Conservation (phyloP, 1,140 invertebrate species). For the Venustaconcha ellipsiformis region DNA sequence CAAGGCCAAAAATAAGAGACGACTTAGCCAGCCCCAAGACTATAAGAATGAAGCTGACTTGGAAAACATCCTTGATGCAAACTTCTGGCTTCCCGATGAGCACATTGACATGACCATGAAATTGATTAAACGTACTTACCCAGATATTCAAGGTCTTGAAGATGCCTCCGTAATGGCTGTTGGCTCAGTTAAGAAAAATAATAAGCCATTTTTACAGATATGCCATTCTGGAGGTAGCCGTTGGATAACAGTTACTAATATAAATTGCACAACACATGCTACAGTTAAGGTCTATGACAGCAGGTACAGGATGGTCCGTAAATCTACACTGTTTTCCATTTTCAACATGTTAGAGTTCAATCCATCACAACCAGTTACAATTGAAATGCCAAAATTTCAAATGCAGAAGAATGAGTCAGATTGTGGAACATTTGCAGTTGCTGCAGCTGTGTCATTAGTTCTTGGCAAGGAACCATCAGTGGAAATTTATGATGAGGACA, state of each 20-base stretch:
- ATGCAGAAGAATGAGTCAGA: slow-evolving; percentile 12
- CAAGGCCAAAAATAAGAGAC: too few species aligned
- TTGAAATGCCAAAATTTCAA: slow-evolving; percentile 20
- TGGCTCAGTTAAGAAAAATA: slow-evolving; percentile 1
- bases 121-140: slow-evolving; percentile 7
- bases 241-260: slow-evolving; percentile 10
- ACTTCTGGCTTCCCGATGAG: too few species aligned
- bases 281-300: slow-evolving; percentile 15
- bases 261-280: slow-evolving; percentile 1
- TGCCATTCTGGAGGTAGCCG: slow-evolving; percentile 12
- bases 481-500: neutral
- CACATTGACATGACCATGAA: neutral
- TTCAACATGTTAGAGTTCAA: neutral
- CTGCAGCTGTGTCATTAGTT: slow-evolving; percentile 20
- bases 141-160: slow-evolving; percentile 11
- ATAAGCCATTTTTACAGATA: slow-evolving; percentile 9
- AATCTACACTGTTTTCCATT: neutral
- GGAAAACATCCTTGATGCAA: too few species aligned
- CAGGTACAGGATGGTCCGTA: slow-evolving; percentile 7
- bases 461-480: slow-evolving; percentile 8
- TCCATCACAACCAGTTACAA: neutral
- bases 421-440: slow-evolving; percentile 25
- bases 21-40: too few species aligned
- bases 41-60: too few species aligned
- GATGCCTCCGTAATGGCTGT: slow-evolving; percentile 13